Evolutionary conservation across 2,888 invertebrate species (phyloP), one percentile per base, ranked within the genome.

Genomic region (Oeneis ivallda): DNA sequence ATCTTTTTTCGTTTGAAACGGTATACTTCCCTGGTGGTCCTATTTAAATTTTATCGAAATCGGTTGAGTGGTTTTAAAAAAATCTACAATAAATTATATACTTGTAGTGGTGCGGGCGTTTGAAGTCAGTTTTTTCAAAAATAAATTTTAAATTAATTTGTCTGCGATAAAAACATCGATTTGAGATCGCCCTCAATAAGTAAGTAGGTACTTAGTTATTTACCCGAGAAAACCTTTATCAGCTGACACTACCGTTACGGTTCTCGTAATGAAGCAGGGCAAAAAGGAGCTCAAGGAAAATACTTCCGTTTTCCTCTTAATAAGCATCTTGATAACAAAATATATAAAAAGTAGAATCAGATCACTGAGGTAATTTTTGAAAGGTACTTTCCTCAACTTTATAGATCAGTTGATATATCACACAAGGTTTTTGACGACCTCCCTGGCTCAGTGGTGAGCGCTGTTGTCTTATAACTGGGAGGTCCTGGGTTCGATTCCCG

Each of bases 271-370:
- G 47, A 67, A 19, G 56, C 41, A 10, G 17, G 53, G 19, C 26
- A 37, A 56, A 39, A 37, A 68, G 56, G 54, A 54, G 53, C 54
- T 39, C 34, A 32, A 68, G 62, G 59, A 68, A 65, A 65, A 64
- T 19, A 47, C 53, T 15, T 47, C 41, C 37, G 58, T 66, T 66
- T 66, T 62, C 58, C 58, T 62, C 39, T 60, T 60, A 49, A 34
- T 39, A 34, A 47, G 34, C 45, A 58, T 47, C 34, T 34, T 58
- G 58, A 47, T 47, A 58, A 58, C 11, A 45, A 58, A n/a, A n/a
- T n/a, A 26, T n/a, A 32, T 19, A 17, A 5, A 5, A 11, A 37
- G 15, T 54, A 54, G 6, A 37, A 54, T 53, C 53, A 54, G 37
- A 54, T 17, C 54, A 37, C 11, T 54, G 17, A 54, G 13, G 19